Base-by-base conservation (phyloP, 2,113 vertebrate species). In the Nerophis lumbriciformis region DNA sequence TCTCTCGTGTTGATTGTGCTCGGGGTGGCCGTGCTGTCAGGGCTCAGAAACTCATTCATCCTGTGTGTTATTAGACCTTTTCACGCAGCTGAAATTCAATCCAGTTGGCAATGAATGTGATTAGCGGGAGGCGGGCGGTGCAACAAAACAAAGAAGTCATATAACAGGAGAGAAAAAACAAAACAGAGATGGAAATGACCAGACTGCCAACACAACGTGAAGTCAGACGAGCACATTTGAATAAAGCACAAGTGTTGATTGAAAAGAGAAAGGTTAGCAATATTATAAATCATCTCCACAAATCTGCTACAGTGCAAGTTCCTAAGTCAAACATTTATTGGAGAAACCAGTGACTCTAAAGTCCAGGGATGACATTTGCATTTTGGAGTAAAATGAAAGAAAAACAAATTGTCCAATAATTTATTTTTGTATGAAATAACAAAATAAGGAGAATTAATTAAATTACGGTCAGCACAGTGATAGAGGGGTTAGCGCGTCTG, bases 91-190 rank as follows among this genome's bases (percentile, higher is more conserved):
- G 10, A 16, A 8, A 66, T 39, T 6, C n/a, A 48, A 59, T 72
- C 53, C 67, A 64, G 16, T 13, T 49, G 38, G 28, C 55, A 71
- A 77, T 73, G 47, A 79, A 81, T 68, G 48, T 69, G 69, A 79
- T 73, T 52, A 76, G 70, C 73, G 61, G 68, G 54, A 56, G 53
- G 11, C 64, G 68, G 67, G 60, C 64, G 74, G 21, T 71, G 51
- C 28, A 53, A 60, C 59, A 72, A 65, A 56, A 53, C 55, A 57
- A 44, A 21, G 65, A 68, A 64, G 54, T 15, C 47, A 48, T 70
- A 50, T 66, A 57, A 64, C 21, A 49, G 19, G 19, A 19, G 19
- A 19, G 55, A 28, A 36, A 68, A 66, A 44, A 64, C 48, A 67
- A 71, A 1, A 28, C 48, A 63, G 64, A 66, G 58, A 70, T 72